Conservation (phyloP, 2,113 vertebrate genomes). For the Jaculus jaculus region DNA sequence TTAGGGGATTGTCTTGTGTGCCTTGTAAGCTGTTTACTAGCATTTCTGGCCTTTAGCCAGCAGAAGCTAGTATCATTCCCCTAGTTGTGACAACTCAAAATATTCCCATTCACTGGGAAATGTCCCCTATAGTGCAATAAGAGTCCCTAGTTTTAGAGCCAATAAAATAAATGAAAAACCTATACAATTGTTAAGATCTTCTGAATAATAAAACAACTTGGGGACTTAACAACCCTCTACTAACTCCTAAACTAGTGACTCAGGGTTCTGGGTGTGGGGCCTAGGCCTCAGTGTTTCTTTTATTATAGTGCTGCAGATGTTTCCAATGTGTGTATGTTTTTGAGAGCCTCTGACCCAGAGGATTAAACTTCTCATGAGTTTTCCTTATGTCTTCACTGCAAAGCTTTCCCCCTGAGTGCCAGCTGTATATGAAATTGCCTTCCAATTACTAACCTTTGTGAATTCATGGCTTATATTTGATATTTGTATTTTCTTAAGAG, state of each 20-base stretch:
- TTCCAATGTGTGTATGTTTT: not conserved
- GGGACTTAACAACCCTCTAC: not conserved
- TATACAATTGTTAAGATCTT: not conserved
- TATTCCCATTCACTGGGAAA: not conserved
- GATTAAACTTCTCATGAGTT: not conserved
- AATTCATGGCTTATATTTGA: conserved; percentile 11
- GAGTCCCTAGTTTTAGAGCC: not conserved
- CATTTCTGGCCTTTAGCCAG: not conserved
- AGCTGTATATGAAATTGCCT: not conserved
- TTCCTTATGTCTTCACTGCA: not conserved
- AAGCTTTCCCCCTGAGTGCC: not conserved
- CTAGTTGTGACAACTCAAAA: not conserved
- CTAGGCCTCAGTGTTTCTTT: not conserved
- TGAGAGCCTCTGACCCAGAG: not conserved
- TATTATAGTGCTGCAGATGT: not conserved
- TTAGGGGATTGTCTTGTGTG: not conserved
- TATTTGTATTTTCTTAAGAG: conserved; percentile 27
- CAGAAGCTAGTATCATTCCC: not conserved
- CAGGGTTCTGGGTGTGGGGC: not conserved
- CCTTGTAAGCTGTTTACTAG: not conserved
- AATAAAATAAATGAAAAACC: not conserved
- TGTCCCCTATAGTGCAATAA: not conserved
- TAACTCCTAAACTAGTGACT: not conserved
- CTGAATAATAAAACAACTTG: conserved; percentile 12
- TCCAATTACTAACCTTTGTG: not conserved